Evolutionary conservation across 35 echinoderm and acorn worm genomes (phyloP).

Genomic region (Lytechinus pictus): DNA sequence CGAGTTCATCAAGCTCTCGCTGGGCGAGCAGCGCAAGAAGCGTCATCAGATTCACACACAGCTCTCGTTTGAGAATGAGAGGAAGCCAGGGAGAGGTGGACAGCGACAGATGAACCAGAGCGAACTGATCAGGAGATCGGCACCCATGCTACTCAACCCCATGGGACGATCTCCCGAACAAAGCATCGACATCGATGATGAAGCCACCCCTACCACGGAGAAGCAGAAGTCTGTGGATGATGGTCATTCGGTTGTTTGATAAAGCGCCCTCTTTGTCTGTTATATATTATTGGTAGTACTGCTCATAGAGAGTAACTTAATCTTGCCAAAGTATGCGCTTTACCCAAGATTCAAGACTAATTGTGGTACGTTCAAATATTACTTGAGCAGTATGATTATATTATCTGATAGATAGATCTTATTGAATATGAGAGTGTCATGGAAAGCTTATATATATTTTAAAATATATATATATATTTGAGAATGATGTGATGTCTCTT

Average conservation of each 20-base stretch:
- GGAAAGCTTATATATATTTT: conserved; percentile 34
- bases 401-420: neutral
- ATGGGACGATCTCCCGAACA: conserved; percentile 41
- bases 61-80: conserved; percentile 70
- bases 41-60: conserved; percentile 61
- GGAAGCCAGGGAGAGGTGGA: conserved; percentile 51
- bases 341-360: conserved; percentile 22
- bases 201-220: neutral
- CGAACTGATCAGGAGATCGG: conserved; percentile 55
- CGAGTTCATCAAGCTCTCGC: conserved; percentile 81
- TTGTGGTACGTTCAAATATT: neutral
- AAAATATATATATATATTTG: conserved; percentile 40
- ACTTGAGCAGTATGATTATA: neutral
- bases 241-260: conserved; percentile 32
- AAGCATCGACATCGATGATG: conserved; percentile 52
- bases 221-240: conserved; percentile 20
- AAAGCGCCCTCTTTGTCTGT: neutral
- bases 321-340: conserved; percentile 30
- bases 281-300: conserved; percentile 16
- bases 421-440: neutral
- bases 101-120: conserved; percentile 39
- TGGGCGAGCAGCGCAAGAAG: conserved; percentile 85
- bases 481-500: conserved; percentile 37
- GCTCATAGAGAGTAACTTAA: conserved; percentile 9
- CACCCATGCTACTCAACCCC: conserved; percentile 49